These are phyloP conservation scores for Chloroceryle inda DNA, from an alignment of 2,797 vertebrate species.

Conservation along the genomic window DNA sequence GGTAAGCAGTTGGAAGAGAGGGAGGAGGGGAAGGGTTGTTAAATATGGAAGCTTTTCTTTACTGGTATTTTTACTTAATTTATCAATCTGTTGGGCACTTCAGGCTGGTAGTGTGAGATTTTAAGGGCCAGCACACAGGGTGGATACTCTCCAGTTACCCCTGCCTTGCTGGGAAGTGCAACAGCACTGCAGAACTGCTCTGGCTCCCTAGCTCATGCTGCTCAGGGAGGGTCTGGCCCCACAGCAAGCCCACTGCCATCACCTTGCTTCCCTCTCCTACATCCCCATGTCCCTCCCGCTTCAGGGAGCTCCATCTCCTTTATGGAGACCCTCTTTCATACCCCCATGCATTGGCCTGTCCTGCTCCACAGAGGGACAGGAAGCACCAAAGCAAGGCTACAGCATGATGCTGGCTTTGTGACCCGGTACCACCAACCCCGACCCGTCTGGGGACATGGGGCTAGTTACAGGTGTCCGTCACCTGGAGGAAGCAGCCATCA, in stretches of 20 bases:
- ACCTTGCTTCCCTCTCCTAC: neutral
- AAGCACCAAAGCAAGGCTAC: neutral
- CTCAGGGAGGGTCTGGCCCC: neutral
- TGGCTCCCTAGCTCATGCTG: neutral
- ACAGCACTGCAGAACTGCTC: neutral
- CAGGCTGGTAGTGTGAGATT: neutral
- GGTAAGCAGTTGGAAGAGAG: neutral
- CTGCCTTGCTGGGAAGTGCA: neutral
- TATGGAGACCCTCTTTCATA: neutral
- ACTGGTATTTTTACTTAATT: neutral
- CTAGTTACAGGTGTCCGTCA: slow-evolving; percentile 56
- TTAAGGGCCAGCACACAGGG: neutral
- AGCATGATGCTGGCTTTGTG: rapidly evolving
- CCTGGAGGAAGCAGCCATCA: neutral
- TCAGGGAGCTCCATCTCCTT: neutral
- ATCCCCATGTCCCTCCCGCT: neutral
- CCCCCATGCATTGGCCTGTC: too few relatives aligned
- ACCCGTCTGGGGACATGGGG: neutral
- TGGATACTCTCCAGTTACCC: neutral
- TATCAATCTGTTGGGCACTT: neutral
- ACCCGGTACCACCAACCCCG: neutral
- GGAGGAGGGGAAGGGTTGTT: neutral
- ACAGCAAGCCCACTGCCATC: neutral
- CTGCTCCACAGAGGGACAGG: neutral
- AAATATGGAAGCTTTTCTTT: slow-evolving; percentile 4